Conservation (phyloP, 2,888 invertebrate genomes). For the Penaeus monodon region DNA sequence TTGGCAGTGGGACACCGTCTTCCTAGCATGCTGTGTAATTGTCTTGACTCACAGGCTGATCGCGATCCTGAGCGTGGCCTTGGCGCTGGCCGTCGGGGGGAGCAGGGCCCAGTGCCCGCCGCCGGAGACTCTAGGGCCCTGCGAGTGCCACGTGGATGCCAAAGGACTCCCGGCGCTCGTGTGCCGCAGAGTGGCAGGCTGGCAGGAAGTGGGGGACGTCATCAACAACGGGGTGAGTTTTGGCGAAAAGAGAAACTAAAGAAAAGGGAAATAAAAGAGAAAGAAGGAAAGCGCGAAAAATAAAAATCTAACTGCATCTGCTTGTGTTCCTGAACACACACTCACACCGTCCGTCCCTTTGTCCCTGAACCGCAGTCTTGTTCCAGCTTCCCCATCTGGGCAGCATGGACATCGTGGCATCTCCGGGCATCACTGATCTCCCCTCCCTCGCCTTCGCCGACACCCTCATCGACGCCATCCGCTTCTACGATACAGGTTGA, state of each 20-base stretch:
- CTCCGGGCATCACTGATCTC: conserved; percentile 38
- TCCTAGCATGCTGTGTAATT: no score
- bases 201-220: conserved; percentile 26
- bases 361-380: background rate
- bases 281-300: background rate
- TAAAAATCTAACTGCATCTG: no score
- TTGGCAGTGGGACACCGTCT: no score
- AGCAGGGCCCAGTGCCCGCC: conserved; percentile 24
- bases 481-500: conserved; percentile 35
- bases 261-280: background rate
- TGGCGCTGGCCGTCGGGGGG: conserved; percentile 7
- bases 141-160: conserved; percentile 23
- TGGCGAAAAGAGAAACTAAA: background rate
- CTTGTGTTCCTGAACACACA: no score
- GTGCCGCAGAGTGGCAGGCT: conserved; percentile 20
- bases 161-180: conserved; percentile 5
- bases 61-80: background rate
- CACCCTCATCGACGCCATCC: conserved; percentile 22
- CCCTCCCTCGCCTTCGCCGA: conserved; percentile 29
- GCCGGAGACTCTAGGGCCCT: conserved; percentile 14
- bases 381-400: conserved; percentile 22
- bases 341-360: no score
- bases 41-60: no score
- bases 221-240: conserved; percentile 20
- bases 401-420: conserved; percentile 36